These are phyloP conservation scores for Frieseomelitta varia DNA, from an alignment of 1,140 invertebrate genomes.

Conservation along the genomic window DNA sequence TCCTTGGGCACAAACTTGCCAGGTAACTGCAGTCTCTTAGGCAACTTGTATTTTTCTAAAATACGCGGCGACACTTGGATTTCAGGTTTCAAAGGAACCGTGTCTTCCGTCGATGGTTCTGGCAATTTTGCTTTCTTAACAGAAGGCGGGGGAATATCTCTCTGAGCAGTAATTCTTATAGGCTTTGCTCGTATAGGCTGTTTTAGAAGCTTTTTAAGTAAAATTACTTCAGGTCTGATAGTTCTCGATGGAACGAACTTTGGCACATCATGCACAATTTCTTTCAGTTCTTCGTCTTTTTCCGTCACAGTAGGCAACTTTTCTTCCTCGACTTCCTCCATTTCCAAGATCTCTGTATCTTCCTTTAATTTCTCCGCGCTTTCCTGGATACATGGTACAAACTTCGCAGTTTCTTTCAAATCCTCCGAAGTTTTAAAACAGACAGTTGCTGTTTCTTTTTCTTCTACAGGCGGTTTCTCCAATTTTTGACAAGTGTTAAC, in stretches of 20 bases:
- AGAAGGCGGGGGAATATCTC: too few species aligned
- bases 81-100: background rate
- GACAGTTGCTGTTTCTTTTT: background rate
- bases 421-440: background rate
- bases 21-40: background rate
- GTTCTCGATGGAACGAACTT: background rate
- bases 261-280: too few species aligned
- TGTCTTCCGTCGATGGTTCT: background rate
- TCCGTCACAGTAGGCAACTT: background rate
- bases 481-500: background rate
- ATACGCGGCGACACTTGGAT: background rate
- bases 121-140: too few species aligned
- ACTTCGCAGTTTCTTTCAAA: constrained; percentile 6
- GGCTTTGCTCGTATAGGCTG: background rate
- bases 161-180: background rate
- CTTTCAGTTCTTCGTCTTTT: rapidly evolving
- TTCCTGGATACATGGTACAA: background rate
- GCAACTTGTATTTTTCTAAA: constrained; percentile 8
- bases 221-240: background rate
- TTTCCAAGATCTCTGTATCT: background rate
- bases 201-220: background rate
- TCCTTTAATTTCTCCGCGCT: background rate
- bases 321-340: background rate
- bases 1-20: background rate
- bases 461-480: background rate